Base-by-base conservation (phyloP, 92 coral and sea anemone species). In the Scolanthus callimorphus region DNA sequence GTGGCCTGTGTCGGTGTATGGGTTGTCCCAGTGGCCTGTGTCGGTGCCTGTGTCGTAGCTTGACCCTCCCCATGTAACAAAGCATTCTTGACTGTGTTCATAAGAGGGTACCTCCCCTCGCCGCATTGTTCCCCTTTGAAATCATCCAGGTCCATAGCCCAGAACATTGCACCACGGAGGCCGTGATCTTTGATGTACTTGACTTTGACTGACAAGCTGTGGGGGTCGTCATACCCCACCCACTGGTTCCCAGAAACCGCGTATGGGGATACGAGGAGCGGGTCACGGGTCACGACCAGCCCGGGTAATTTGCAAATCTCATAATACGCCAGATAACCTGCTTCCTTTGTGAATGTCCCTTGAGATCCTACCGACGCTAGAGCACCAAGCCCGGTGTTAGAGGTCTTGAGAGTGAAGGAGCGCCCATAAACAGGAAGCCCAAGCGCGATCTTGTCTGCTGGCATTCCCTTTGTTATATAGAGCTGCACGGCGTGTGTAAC, bases 81-180 rank as follows among this genome's bases (percentile, higher is more conserved):
- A n/a, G n/a, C n/a, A n/a, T n/a, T n/a, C n/a, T n/a, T n/a, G n/a
- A n/a, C n/a, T n/a, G n/a, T n/a, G n/a, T n/a, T n/a, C n/a, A n/a
- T n/a, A n/a, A 84, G 70, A 10, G 71, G 56, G 20, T 46, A 25
- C 44, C 77, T 84, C 47, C 78, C 90, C 13, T 81, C 82, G 48
- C 76, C 77, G 25, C 71, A 57, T 13, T 86, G 79, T 46, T 73
- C 72, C 20, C 67, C 64, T 22, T 47, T 74, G 60, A 85, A 85
- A 37, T 85, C 91, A 22, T 85, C 91, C 54, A 85, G 70, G 41
- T 84, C 90, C 25, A 84, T 69, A 13, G n/a, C 90, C 90, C 90
- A 84, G 59, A 78, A 78, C 91, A 85, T 85, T 29, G 86, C 86
- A 11, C 91, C 91, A 1, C 69, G 82, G 49, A 85, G 54, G 41